These are phyloP conservation scores for Sarcophilus harrisii DNA, from an alignment of 2,797 vertebrate genomes.

Conservation along the genomic window DNA sequence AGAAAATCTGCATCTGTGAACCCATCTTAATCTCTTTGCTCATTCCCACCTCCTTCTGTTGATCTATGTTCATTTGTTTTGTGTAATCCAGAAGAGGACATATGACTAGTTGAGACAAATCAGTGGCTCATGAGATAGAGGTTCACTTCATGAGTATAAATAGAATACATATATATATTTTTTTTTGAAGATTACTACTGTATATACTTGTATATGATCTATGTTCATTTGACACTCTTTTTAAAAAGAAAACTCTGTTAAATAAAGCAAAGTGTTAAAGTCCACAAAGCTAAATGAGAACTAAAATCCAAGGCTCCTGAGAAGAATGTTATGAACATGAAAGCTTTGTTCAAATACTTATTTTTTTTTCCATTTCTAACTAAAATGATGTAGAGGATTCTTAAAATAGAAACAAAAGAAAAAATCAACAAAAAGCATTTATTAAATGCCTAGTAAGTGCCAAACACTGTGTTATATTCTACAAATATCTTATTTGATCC, in stretches of 20 bases:
- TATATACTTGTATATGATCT: conserved; percentile 18
- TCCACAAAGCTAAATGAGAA: background rate
- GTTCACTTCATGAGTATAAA: background rate
- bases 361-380: background rate
- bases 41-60: conserved; percentile 42
- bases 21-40: conserved; percentile 42
- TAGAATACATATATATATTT: background rate
- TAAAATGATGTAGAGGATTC: background rate
- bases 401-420: background rate
- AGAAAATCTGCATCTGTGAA: background rate
- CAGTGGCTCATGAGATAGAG: conserved; percentile 10
- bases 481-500: background rate
- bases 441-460: background rate
- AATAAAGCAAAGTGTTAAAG: background rate
- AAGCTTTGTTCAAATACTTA: background rate
- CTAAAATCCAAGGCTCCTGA: background rate
- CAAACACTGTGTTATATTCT: background rate
- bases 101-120: conserved; percentile 16
- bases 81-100: background rate
- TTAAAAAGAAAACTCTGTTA: background rate
- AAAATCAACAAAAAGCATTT: background rate
- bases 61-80: conserved; percentile 22
- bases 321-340: background rate
- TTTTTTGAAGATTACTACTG: conserved; percentile 10
- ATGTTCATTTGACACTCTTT: too few relatives aligned